A percentile compares a stretch with the other conserved stretches of the same genome.
Evolutionary conservation across 2,797 vertebrate genomes (phyloP).

Genomic region (Parauchenoglanis punctatus): DNA sequence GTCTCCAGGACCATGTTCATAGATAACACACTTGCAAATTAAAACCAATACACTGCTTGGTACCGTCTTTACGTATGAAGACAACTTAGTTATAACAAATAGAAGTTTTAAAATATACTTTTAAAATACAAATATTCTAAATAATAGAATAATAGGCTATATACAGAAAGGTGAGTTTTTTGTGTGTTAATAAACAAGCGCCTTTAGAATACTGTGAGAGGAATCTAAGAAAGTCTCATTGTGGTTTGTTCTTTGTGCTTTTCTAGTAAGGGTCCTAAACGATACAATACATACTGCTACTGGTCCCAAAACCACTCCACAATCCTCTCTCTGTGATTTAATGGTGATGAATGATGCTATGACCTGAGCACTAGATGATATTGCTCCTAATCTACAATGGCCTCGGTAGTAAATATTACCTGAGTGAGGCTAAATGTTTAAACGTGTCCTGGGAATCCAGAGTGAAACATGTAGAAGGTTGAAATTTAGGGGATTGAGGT

Average conservation of each 20-base stretch:
- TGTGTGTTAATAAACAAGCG: constrained; percentile 51
- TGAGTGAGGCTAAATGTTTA: constrained; percentile 47
- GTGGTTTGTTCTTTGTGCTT: constrained; percentile 55
- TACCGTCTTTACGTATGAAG: constrained; percentile 73
- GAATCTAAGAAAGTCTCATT: constrained; percentile 42
- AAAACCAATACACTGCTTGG: constrained; percentile 66
- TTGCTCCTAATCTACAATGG: constrained; percentile 56
- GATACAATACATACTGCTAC: constrained; percentile 50
- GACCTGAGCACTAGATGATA: constrained; percentile 53
- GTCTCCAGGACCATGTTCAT: constrained; percentile 55
- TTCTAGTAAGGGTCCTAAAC: constrained; percentile 34
- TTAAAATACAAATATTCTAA: constrained; percentile 72
- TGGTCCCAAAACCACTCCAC: constrained; percentile 56
- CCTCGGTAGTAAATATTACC: constrained; percentile 52
- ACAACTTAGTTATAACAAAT: constrained; percentile 72
- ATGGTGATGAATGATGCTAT: constrained; percentile 29
- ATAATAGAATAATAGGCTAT: constrained; percentile 65
- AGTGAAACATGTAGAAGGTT: background rate
- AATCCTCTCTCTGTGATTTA: background rate
- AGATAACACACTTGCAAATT: constrained; percentile 43
- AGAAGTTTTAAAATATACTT: constrained; percentile 69
- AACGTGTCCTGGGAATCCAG: constrained; percentile 2
- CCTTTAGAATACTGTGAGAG: constrained; percentile 44
- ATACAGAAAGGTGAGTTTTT: constrained; percentile 64
- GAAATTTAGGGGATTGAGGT: constrained; percentile 11